Evolutionary conservation across 2,113 vertebrate genomes (phyloP).

Genomic region (Chroicocephalus ridibundus): DNA sequence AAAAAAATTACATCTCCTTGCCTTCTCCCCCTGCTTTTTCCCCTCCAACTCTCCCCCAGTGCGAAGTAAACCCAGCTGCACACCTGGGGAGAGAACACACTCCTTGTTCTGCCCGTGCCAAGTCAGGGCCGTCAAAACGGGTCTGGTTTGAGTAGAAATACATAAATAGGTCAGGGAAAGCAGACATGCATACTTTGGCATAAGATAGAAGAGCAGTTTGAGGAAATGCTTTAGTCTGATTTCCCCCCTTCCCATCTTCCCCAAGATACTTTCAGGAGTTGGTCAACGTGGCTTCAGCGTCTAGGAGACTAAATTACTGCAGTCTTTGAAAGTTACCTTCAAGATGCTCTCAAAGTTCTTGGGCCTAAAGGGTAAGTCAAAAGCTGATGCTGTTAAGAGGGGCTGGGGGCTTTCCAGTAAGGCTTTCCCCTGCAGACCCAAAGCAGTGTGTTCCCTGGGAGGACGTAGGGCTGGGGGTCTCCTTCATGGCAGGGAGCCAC

Average conservation of each 20-base stretch:
- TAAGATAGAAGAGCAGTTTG: not conserved
- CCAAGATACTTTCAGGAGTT: not conserved
- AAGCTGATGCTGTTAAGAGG: not conserved
- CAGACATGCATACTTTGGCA: not conserved
- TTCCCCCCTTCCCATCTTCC: not conserved
- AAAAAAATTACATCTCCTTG: not conserved
- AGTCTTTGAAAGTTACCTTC: not conserved
- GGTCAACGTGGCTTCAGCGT: not conserved
- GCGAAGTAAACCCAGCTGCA: not conserved
- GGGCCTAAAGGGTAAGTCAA: not conserved
- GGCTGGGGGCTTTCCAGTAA: not conserved
- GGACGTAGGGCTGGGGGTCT: not conserved
- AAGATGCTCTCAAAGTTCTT: not conserved
- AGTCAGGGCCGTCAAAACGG: not conserved
- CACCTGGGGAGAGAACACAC: not conserved
- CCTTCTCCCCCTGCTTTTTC: not conserved
- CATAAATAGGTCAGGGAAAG: slow-evolving; percentile 8
- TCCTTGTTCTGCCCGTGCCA: not conserved
- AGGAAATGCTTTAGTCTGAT: slow-evolving; percentile 19
- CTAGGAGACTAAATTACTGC: not conserved
- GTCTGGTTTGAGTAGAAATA: not conserved
- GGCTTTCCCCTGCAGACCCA: not conserved
- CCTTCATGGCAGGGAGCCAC: not conserved
- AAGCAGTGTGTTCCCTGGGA: not conserved
- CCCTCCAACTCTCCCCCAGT: not conserved